These are phyloP conservation scores for Choreutis nemorana DNA, from an alignment of 2,888 invertebrate species.

Conservation along the genomic window DNA sequence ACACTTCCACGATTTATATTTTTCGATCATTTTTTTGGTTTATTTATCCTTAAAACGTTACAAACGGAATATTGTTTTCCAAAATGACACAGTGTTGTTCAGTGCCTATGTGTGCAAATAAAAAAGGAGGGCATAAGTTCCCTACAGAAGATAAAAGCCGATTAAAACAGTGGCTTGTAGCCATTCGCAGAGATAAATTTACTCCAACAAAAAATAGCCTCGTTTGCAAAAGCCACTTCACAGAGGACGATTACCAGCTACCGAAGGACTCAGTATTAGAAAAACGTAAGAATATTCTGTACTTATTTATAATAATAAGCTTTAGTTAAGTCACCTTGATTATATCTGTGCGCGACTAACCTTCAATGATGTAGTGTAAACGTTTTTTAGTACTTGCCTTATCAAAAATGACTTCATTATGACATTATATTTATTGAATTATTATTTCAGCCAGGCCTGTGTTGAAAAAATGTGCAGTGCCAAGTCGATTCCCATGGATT, in stretches of 20 bases:
- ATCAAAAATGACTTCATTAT: not conserved
- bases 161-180: slow-evolving; percentile 8
- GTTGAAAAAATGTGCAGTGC: slow-evolving; percentile 6
- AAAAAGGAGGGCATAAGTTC: slow-evolving; percentile 1
- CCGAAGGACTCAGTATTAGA: slow-evolving; percentile 6
- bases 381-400: not conserved
- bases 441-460: slow-evolving; percentile 3
- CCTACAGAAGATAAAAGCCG: slow-evolving; percentile 3
- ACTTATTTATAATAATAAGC: not conserved
- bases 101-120: slow-evolving; percentile 2
- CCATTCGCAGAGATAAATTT: slow-evolving; percentile 7
- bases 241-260: slow-evolving; percentile 1
- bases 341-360: not conserved
- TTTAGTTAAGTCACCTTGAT: not conserved
- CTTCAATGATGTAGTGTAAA: not conserved
- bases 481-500: slow-evolving; percentile 5
- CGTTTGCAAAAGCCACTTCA: slow-evolving; percentile 2
- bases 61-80: slow-evolving; percentile 1
- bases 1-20: slow-evolving; percentile 1
- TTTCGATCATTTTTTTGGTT: not conserved
- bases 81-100: slow-evolving; percentile 7
- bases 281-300: slow-evolving; percentile 6
- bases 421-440: not conserved
- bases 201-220: slow-evolving; percentile 4
- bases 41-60: not conserved